Base-by-base conservation (phyloP, 2,888 invertebrate species). In the Tanytarsus gracilentus region DNA sequence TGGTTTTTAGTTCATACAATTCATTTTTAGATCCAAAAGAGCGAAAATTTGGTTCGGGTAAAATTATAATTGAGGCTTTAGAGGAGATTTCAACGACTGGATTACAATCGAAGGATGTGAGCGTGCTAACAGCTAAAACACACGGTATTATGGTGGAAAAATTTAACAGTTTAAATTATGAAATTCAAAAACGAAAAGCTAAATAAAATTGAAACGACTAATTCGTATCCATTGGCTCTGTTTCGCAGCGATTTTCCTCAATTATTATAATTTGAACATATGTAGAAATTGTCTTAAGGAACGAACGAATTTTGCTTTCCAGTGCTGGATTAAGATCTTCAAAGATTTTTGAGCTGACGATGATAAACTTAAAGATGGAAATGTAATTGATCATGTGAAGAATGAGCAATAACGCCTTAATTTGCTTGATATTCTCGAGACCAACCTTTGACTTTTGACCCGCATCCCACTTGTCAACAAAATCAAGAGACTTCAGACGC, bases 1-100 rank as follows among this genome's bases (percentile, higher is more conserved):
- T 95, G 51, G 92, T 95, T 26, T 88, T 87, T 71, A 93, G 93
- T 67, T 86, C 88, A 63, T 95, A 93, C 73, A 79, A 82, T 33
- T 78, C 79, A 69, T 90, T 89, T 70, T 76, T 89, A 59, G 84
- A 88, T 66, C 80, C 78, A 67, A 79, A 82, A 65, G 81, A 82
- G 63, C 85, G 84, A 71, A 79, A 82, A 62, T 80, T 89, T 69
- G 86, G 87, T 72, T 78, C 83, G 66, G 88, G 88, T 79, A 82
- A 81, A 70, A 81, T 89, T 44, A 79, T 88, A 27, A 81, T 90
- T 49, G 86, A 87, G 49, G 82, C 86, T 33, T 72, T 90, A 65
- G 86, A 88, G 55, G 85, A 87, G 5, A 86, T 90, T 64, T 77
- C 85, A 49, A 90, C 90, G 0, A 78, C 80, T 68, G 86, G 88